phyloP scores from a whole-genome alignment of 2,888 invertebrate species.

The Tetheella fluctuosa region DNA sequence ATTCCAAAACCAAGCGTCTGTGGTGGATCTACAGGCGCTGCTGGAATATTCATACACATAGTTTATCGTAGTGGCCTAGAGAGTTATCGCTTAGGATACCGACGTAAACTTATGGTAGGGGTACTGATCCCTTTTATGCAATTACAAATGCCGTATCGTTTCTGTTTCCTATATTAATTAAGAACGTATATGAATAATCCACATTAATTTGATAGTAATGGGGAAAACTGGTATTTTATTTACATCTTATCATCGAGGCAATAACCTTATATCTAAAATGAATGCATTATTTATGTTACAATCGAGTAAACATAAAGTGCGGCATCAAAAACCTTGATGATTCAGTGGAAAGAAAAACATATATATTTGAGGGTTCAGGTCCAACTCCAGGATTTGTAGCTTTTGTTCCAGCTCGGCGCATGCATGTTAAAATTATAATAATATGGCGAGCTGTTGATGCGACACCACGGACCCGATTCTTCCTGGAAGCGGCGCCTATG shows the following conservation, averaged over 20 bases:
- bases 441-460: no score
- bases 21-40: no score
- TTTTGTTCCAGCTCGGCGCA: neutral
- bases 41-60: no score
- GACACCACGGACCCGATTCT: no score
- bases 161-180: slow-evolving; percentile 1
- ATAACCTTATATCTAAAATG: slow-evolving; percentile 14
- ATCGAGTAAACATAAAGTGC: neutral
- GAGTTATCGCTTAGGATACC: no score
- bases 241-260: slow-evolving; percentile 14
- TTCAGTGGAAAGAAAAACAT: neutral
- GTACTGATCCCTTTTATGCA: neutral
- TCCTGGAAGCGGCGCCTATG: no score
- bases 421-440: no score
- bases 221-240: slow-evolving; percentile 16
- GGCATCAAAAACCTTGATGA: neutral
- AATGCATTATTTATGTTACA: neutral
- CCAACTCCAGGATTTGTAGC: neutral
- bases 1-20: no score
- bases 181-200: slow-evolving; percentile 3
- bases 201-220: slow-evolving; percentile 9
- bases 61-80: no score
- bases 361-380: neutral
- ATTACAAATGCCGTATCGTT: neutral
- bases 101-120: no score